Evolutionary conservation across 1,140 invertebrate species (phyloP).

Genomic region (Psix sp.): DNA sequence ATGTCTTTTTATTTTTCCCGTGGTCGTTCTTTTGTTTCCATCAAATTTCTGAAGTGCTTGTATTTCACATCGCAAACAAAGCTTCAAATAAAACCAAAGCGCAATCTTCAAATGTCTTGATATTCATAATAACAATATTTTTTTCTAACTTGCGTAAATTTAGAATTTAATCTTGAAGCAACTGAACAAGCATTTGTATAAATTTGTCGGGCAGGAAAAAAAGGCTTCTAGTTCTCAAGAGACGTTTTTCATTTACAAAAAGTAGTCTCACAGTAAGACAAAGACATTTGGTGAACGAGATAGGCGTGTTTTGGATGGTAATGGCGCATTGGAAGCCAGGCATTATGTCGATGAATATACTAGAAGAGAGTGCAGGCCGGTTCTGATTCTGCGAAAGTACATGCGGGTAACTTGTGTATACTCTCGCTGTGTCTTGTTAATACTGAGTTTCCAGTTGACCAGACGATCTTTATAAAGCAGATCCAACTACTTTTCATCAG

Average conservation of each 20-base stretch:
- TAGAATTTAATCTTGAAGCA: slow-evolving; percentile 12
- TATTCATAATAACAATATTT: too few relatives aligned
- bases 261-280: slow-evolving; percentile 41
- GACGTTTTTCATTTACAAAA: slow-evolving; percentile 47
- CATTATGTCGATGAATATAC: slow-evolving; percentile 53
- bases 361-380: slow-evolving; percentile 22
- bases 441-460: slow-evolving; percentile 41
- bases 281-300: slow-evolving; percentile 42
- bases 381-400: slow-evolving; percentile 13
- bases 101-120: too few relatives aligned
- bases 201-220: slow-evolving; percentile 17
- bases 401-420: slow-evolving; percentile 21
- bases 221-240: slow-evolving; percentile 2
- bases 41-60: slow-evolving; percentile 5
- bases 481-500: slow-evolving; percentile 16
- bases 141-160: too few relatives aligned
- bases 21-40: slow-evolving; percentile 22
- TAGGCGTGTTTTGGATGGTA: slow-evolving; percentile 48
- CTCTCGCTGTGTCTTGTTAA: slow-evolving; percentile 28
- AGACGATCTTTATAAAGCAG: slow-evolving; percentile 23
- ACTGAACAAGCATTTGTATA: slow-evolving; percentile 14
- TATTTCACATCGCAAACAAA: too few relatives aligned
- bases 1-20: slow-evolving; percentile 17
- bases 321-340: slow-evolving; percentile 35
- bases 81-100: too few relatives aligned